Conservation (phyloP, 2,888 invertebrate species). For the Eristalis tenax region DNA sequence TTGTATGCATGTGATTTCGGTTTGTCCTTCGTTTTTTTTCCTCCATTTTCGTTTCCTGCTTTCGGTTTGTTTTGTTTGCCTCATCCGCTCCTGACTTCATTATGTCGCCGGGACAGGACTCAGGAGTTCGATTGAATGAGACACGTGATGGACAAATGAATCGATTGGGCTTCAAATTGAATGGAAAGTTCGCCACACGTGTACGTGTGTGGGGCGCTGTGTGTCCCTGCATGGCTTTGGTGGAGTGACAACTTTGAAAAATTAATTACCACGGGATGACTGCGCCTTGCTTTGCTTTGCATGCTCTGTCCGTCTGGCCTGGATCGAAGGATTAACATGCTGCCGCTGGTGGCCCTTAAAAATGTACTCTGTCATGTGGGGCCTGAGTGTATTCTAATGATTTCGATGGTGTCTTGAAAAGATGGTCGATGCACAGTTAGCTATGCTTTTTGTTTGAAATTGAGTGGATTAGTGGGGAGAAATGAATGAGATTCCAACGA, state of each 20-base stretch:
- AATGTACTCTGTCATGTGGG: neutral
- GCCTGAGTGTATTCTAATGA: neutral
- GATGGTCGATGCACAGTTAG: neutral
- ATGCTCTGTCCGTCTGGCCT: neutral
- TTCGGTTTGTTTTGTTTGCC: neutral
- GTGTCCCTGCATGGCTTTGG: constrained; percentile 6
- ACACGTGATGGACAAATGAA: constrained; percentile 64
- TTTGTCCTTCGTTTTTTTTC: constrained; percentile 28
- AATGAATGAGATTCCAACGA: neutral
- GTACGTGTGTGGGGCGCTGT: neutral
- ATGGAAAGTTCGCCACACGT: constrained; percentile 29
- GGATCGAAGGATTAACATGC: neutral
- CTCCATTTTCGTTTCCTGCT: neutral
- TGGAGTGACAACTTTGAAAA: constrained; percentile 32
- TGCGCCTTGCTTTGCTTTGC: neutral
- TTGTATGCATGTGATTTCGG: constrained; percentile 49
- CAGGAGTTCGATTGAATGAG: constrained; percentile 49
- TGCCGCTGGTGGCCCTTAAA: neutral
- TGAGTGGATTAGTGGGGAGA: neutral
- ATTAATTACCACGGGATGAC: constrained; percentile 22
- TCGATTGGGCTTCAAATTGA: constrained; percentile 47
- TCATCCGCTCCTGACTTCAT: constrained; percentile 47
- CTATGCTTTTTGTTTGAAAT: neutral
- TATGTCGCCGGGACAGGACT: constrained; percentile 41
- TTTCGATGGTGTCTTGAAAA: neutral